Base-by-base conservation (phyloP, 2,113 vertebrate genomes). In the Scolopax mira region DNA sequence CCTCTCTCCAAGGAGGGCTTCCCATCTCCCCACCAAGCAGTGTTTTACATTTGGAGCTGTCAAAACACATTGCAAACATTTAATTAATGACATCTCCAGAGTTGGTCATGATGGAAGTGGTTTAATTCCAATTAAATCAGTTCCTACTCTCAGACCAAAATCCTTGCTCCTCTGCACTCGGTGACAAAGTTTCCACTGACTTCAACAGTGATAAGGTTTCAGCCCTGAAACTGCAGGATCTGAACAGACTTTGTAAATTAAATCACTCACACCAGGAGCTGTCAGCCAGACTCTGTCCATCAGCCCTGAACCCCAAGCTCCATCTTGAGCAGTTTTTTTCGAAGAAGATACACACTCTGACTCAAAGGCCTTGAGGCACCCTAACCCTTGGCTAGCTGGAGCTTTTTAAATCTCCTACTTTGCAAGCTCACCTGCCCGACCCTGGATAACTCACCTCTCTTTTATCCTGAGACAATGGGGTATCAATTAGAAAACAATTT, bases 121-220 rank as follows among this genome's bases (percentile, higher is more conserved):
- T 12, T 79, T 75, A 16, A 73, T 85, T 89, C 49, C 61, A 69
- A 60, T 61, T 72, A 85, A 84, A 89, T 13, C 28, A 18, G 15
- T 37, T 85, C 58, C 55, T 79, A 27, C 35, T 60, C 54, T 41
- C 10, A 48, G 41, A 84, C 4, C 6, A 33, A 64, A 90, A 65
- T 37, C 39, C 46, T 80, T 1, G 0, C 17, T 57, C 5, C n/a
- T 54, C 57, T 51, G 64, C 35, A 10, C 52, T 79, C 0, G 0
- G 19, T 46, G 65, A n/a, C 27, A 24, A 64, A 77, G 31, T 55
- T 91, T 62, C 33, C 65, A 52, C 13, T 25, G 69, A 27, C 13
- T 71, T 66, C 51, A 89, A 41, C 48, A 66, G 49, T 10, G 58
- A n/a, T 6, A 42, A 27, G 18, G 19, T 44, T 55, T 72, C 52